Conservation (phyloP, 2,113 vertebrate genomes). For the Mustelus asterias region DNA sequence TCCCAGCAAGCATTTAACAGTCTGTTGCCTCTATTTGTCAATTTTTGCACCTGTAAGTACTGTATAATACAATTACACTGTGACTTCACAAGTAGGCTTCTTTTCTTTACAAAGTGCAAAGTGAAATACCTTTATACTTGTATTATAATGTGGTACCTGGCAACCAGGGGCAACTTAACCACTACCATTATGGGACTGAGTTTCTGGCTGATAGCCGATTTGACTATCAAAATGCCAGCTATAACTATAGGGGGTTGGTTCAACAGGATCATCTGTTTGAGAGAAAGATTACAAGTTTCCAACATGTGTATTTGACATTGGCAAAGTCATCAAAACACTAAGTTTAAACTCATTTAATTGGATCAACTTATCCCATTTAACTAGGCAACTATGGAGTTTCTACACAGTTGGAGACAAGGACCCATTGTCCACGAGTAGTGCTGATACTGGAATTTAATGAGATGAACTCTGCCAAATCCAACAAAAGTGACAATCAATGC, state of each 20-base stretch:
- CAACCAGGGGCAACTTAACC: neutral
- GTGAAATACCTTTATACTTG: neutral
- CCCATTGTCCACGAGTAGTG: neutral
- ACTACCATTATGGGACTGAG: neutral
- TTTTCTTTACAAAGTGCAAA: neutral
- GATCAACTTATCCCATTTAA: neutral
- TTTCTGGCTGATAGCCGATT: neutral
- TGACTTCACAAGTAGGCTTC: neutral
- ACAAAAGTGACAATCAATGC: neutral
- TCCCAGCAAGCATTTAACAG: neutral
- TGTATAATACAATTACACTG: neutral
- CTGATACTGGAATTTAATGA: neutral
- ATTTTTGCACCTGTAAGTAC: neutral
- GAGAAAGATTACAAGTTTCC: neutral
- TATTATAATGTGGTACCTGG: neutral
- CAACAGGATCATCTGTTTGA: neutral
- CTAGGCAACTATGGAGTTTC: neutral
- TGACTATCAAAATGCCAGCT: neutral
- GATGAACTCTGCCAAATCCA: neutral
- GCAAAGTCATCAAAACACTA: neutral
- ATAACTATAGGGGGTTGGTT: neutral
- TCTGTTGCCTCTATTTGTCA: neutral
- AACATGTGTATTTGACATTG: neutral
- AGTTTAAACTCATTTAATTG: neutral
- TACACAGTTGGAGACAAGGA: neutral